Evolutionary conservation across 1,140 invertebrate genomes (phyloP), one percentile per base, ranked within the genome.

Genomic region (Bombus consobrinus): DNA sequence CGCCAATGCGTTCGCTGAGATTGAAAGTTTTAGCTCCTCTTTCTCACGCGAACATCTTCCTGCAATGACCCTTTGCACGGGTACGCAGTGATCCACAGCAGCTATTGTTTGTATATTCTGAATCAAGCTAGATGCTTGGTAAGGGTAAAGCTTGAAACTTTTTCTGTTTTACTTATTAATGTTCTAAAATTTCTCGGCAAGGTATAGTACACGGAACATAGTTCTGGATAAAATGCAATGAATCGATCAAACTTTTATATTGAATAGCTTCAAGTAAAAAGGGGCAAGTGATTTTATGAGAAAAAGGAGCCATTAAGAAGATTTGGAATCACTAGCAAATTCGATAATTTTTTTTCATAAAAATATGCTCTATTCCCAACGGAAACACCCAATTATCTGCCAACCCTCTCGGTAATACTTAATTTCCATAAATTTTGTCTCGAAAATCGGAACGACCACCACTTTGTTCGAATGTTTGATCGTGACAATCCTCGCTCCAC

Each of bases 361-460:
- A 66, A 8, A 3, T 2, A 22, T 32, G 64, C 13, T 34, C n/a
- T 10, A 53, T 47, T 74, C 3, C 37, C 43, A 74, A 25, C 22
- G 34, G 34, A 22, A 25, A 39, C 22, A 4, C 22, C 34, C 8
- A 28, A 69, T 39, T 37, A 39, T 39, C 22, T 9, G 4, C 28
- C 37, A 18, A 69, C 8, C 22, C 22, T 4, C 22, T 39, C 10
- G 9, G 28, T 69, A 69, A 39, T 12, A 3, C 22, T 68, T 18
- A 32, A 47, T 43, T 73, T 73, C 18, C n/a, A 43, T 3, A 53
- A 53, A 75, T 37, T 34, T 75, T 34, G 18, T 25, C n/a, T 57
- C 18, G n/a, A 34, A 57, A 25, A 41, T n/a, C 59, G 75, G 43
- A 41, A 22, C 76, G 76, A 78, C 76, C 76, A 78, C 62, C 59